Evolutionary conservation across 2,113 vertebrate species (phyloP), one percentile per base, ranked within the genome.

Genomic region (Lampris megalopsis): DNA sequence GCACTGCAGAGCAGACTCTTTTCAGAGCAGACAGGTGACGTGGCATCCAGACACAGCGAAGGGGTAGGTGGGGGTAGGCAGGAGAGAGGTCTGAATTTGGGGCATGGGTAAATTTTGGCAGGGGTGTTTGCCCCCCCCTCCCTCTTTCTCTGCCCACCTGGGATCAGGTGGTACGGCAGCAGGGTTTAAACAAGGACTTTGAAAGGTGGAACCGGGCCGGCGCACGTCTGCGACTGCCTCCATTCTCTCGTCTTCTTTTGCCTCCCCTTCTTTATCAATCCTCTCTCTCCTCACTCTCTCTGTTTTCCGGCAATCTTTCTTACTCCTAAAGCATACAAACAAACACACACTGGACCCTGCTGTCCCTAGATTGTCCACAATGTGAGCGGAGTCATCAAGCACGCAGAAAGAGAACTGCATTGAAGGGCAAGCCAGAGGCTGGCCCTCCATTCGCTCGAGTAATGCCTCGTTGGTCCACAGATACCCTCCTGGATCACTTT

Each of bases 361-460:
- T 45, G 66, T 59, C 24, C 64, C 61, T 45, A 67, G 42, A 52
- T 56, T 59, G 7, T 58, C 61, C 63, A 50, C 40, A 78, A 67
- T 62, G 9, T 49, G 74, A 62, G 13, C 40, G 10, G 24, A 66
- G 56, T 24, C 6, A 36, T 38, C 35, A 9, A 58, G 54, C 38
- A 59, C 75, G 70, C 8, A 65, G 73, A 71, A 81, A 79, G n/a
- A 69, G 64, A 24, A 73, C 53, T 47, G 54, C 13, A 73, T 65
- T 41, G 49, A 47, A 68, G 67, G 4, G 3, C 38, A 49, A 50
- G 40, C 10, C 8, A 60, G 61, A 37, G 1, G 50, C 50, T 53
- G 56, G 56, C 56, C 3, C 4, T 57, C n/a, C 35, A 57, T 57
- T 57, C 6, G 54, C 35, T 57, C 35, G 4, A 57, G 0, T 35